Conservation (phyloP, 2,113 vertebrate genomes). For the Pollachius pollachius region DNA sequence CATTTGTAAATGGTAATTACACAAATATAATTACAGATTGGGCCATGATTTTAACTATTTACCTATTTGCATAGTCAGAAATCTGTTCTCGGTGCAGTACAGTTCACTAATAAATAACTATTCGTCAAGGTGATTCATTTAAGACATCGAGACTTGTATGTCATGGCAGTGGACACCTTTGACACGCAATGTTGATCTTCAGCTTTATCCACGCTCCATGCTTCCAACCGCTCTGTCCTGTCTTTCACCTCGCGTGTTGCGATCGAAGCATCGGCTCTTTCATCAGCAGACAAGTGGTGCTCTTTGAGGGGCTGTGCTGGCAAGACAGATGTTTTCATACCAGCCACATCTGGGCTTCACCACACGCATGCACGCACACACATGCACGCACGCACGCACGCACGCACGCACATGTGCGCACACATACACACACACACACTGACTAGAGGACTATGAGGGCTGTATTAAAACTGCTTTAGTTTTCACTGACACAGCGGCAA, state of each 20-base stretch:
- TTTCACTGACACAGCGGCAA: too few relatives aligned
- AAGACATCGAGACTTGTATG: too few relatives aligned
- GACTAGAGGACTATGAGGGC: too few relatives aligned
- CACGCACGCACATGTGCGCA: background rate
- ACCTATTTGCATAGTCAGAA: too few relatives aligned
- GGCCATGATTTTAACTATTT: too few relatives aligned
- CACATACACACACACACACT: background rate
- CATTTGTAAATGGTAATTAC: background rate
- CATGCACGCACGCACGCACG: background rate
- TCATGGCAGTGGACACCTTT: too few relatives aligned
- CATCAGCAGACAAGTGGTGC: constrained; percentile 51
- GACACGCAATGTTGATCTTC: background rate
- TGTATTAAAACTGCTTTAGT: too few relatives aligned
- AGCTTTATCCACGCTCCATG: background rate
- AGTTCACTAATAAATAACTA: too few relatives aligned
- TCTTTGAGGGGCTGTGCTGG: constrained; percentile 44
- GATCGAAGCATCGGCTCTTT: constrained; percentile 42
- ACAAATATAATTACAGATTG: background rate
- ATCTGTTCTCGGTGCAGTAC: too few relatives aligned
- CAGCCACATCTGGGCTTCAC: constrained; percentile 57
- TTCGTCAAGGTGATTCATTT: too few relatives aligned
- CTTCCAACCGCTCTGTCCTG: constrained; percentile 15
- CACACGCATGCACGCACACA: too few relatives aligned
- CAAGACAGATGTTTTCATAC: constrained; percentile 55
- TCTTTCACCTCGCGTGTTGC: constrained; percentile 28